phyloP scores from a whole-genome alignment of 2,797 vertebrate species.

The Pangasius krempfi region DNA sequence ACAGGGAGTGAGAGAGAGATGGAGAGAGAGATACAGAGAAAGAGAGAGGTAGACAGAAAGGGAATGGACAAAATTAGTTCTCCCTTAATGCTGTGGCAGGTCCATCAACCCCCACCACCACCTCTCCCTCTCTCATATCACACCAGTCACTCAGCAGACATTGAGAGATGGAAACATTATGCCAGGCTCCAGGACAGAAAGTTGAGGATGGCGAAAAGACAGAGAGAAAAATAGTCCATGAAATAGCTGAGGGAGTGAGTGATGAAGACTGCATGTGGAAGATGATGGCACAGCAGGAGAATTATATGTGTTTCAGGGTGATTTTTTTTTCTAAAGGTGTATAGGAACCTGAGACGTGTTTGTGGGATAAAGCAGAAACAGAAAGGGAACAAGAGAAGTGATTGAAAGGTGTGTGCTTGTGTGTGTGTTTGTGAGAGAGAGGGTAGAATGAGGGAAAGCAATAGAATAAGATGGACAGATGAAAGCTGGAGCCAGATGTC shows the following conservation, averaged over 20 bases:
- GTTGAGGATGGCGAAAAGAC: conserved; percentile 5
- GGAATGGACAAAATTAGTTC: neutral
- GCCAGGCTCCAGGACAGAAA: conserved; percentile 43
- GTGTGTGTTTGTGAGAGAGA: neutral
- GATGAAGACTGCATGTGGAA: conserved; percentile 12
- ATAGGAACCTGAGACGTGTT: neutral
- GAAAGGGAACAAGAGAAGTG: neutral
- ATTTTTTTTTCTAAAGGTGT: neutral
- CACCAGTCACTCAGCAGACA: conserved; percentile 22
- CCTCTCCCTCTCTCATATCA: neutral
- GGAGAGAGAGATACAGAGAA: too few species aligned
- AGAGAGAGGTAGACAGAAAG: neutral
- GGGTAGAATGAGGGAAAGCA: conserved; percentile 26
- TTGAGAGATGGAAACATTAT: conserved; percentile 53
- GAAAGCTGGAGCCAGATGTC: conserved; percentile 60
- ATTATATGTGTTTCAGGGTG: neutral
- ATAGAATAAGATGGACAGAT: conserved; percentile 60
- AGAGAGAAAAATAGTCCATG: conserved; percentile 27
- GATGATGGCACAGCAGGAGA: conserved; percentile 17
- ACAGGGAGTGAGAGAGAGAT: neutral
- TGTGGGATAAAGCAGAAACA: conserved; percentile 5
- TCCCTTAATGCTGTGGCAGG: conserved; percentile 14
- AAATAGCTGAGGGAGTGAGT: conserved; percentile 18
- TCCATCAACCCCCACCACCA: neutral
- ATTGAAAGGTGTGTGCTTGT: neutral